Evolutionary conservation across 2,113 vertebrate species (phyloP).

Genomic region (Perccottus glenii): DNA sequence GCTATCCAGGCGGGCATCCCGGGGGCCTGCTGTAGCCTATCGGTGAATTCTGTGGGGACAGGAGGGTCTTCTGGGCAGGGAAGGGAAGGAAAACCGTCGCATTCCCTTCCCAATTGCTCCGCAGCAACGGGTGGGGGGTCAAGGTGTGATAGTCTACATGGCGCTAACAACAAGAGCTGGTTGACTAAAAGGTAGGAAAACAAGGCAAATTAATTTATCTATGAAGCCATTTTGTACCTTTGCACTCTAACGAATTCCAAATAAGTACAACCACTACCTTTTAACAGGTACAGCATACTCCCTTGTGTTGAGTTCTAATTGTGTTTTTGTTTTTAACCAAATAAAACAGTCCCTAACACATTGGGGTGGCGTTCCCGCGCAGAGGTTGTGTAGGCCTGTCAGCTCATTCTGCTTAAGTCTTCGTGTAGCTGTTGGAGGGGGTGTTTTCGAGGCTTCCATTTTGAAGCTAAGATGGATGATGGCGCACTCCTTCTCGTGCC

Average conservation of each 20-base stretch:
- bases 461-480: slow-evolving; percentile 84
- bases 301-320: no score
- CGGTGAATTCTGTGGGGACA: neutral
- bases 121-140: slow-evolving; percentile 29
- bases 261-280: neutral
- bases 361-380: neutral
- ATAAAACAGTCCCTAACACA: neutral
- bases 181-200: slow-evolving; percentile 58
- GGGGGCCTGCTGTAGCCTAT: neutral
- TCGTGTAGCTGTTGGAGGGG: slow-evolving; percentile 4
- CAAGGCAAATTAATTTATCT: neutral
- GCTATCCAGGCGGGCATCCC: neutral
- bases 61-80: neutral
- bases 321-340: no score
- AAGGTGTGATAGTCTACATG: slow-evolving; percentile 51
- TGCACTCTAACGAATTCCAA: neutral
- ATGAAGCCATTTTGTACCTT: neutral
- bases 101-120: slow-evolving; percentile 26
- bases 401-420: neutral
- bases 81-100: slow-evolving; percentile 1
- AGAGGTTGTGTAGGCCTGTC: slow-evolving; percentile 16
- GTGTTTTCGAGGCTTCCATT: slow-evolving; percentile 78
- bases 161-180: slow-evolving; percentile 39
- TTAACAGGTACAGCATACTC: neutral
- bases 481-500: slow-evolving; percentile 65